Evolutionary conservation across 2,888 invertebrate genomes (phyloP), one percentile per base, ranked within the genome.

Genomic region (Podabrus alpinus): DNA sequence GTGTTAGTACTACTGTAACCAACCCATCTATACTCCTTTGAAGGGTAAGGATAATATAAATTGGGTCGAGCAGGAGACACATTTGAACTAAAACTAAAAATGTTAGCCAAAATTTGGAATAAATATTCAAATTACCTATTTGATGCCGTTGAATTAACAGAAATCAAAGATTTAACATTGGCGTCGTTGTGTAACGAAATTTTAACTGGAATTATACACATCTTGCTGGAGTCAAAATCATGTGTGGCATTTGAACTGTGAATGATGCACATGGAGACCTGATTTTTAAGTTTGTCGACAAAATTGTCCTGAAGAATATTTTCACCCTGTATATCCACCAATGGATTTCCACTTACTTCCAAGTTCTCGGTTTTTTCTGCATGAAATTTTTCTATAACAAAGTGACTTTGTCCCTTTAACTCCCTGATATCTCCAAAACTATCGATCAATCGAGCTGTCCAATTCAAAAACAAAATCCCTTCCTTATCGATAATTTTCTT

Each of bases 361-460:
- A n/a, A 87, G 88, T n/a, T 84, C 84, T 82, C 83, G 77, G 68
- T 86, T 86, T 81, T 66, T 2, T 84, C 78, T 68, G 86, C 86
- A 70, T 80, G 83, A 19, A 87, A 89, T 69, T 68, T 75, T 62
- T 79, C 67, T 29, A 75, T 76, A 17, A 76, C 82, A 91, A 91
- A 15, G 93, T 92, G 92, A 82, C 92, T 93, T 81, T 94, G 94
- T 0, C 95, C 95, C 68, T 91, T 86, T 10, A 91, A 91, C 7
- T 89, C 87, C 73, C 90, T 88, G 61, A 89, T 90, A 45, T 87
- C 85, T 29, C 88, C 90, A 9, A 87, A 88, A 79, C 88, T 90
- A 80, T 92, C 90, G 15, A 88, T 84, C 17, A 87, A 83, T 71
- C 82, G 73, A 10, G 86, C 88, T 76, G 83, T 85, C 88, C 88